A percentile compares a stretch with the other conserved stretches of the same genome.
These are phyloP conservation scores for Flexamia atlantica DNA, from an alignment of 2,888 invertebrate genomes.

Conservation along the genomic window DNA sequence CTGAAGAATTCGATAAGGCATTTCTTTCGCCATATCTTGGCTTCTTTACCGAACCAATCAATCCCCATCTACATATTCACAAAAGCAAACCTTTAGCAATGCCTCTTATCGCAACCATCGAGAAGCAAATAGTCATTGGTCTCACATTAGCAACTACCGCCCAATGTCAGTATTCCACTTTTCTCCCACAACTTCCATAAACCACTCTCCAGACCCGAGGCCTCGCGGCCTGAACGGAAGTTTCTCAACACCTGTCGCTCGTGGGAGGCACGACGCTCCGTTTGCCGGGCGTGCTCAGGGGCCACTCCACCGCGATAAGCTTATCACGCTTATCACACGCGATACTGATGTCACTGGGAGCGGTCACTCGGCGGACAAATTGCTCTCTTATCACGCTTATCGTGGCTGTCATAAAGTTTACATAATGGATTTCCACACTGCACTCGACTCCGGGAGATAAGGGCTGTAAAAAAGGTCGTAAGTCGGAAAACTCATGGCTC, in stretches of 20 bases:
- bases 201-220: no score
- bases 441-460: constrained; percentile 31
- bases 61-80: no score
- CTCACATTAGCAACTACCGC: no score
- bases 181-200: no score
- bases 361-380: constrained; percentile 58
- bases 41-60: no score
- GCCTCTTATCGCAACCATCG: no score
- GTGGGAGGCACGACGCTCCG: constrained; percentile 20
- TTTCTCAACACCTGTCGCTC: constrained; percentile 26
- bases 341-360: constrained; percentile 55
- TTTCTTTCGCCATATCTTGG: no score
- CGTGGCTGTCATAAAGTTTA: constrained; percentile 49
- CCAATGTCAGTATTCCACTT: no score
- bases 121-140: no score
- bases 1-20: no score
- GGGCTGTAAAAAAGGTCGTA: constrained; percentile 26
- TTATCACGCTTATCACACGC: constrained; percentile 33
- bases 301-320: constrained; percentile 40
- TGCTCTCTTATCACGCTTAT: constrained; percentile 58
- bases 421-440: constrained; percentile 55
- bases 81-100: no score
- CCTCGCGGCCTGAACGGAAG: constrained; percentile 1
- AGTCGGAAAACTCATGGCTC: constrained; percentile 32
- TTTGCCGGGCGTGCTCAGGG: constrained; percentile 36